Evolutionary conservation across 2,888 invertebrate genomes (phyloP).

Genomic region (Megalurothrips usitatus): DNA sequence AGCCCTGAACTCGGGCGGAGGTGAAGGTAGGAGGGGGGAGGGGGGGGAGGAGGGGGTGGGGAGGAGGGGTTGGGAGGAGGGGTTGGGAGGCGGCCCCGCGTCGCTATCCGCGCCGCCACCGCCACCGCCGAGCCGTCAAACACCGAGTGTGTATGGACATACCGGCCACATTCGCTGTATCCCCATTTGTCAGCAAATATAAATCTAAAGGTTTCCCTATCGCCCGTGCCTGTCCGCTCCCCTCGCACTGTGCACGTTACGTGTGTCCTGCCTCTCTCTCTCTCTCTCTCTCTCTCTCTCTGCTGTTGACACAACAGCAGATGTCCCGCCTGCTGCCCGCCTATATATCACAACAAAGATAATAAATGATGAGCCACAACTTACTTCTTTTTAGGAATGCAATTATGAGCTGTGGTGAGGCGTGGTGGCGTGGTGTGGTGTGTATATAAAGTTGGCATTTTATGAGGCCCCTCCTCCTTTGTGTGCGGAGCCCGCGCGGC

Average conservation of each 20-base stretch:
- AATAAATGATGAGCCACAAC: conserved; percentile 20
- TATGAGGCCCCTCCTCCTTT: not conserved
- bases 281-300: not conserved
- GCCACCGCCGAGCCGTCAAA: no score
- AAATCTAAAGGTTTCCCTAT: not conserved
- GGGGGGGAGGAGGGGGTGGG: not conserved
- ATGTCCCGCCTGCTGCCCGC: conserved; percentile 18
- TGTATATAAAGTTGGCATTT: conserved; percentile 6
- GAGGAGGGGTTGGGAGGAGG: no score
- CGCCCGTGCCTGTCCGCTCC: not conserved
- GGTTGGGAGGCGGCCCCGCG: no score
- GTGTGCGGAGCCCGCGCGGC: not conserved
- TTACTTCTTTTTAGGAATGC: conserved; percentile 25
- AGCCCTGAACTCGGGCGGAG: no score
- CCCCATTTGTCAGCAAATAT: conserved; percentile 25
- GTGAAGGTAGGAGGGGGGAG: not conserved
- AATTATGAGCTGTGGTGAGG: conserved; percentile 13
- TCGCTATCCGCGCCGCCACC: no score
- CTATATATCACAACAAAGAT: conserved; percentile 20
- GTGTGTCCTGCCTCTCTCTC: not conserved
- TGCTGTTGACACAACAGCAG: conserved; percentile 19
- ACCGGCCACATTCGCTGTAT: not conserved
- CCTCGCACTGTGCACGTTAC: not conserved
- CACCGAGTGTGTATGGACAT: no score
- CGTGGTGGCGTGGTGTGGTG: not conserved